A percentile compares a stretch with the other conserved stretches of the same genome.
Conservation (phyloP, 2,113 vertebrate species). For the Tupaia chinensis region DNA sequence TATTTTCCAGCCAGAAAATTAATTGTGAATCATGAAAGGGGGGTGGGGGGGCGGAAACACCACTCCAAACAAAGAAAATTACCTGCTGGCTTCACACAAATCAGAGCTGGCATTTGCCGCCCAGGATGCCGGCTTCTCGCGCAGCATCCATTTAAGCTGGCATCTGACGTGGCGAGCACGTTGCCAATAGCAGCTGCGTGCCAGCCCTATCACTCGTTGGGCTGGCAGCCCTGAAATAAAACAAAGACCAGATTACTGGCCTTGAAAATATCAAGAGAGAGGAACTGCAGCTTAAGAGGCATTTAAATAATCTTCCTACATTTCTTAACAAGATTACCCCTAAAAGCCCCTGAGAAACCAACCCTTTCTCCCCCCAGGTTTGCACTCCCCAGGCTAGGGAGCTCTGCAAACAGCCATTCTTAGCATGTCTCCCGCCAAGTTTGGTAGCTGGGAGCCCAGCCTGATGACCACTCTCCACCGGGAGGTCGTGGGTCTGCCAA, state of each 20-base stretch:
- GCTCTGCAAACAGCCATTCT: background rate
- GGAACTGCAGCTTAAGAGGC: slow-evolving; percentile 60
- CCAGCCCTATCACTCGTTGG: slow-evolving; percentile 72
- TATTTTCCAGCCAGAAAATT: slow-evolving; percentile 65
- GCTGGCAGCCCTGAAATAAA: slow-evolving; percentile 52
- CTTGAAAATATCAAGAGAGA: slow-evolving; percentile 75
- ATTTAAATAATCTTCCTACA: slow-evolving; percentile 76
- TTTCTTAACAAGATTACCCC: slow-evolving; percentile 82
- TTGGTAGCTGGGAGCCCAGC: background rate
- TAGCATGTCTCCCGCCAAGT: background rate
- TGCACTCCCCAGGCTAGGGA: background rate
- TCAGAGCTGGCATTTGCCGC: slow-evolving; percentile 52
- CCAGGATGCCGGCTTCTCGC: slow-evolving; percentile 42
- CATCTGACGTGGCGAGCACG: background rate
- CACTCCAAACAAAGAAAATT: slow-evolving; percentile 72
- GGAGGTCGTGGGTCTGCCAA: background rate
- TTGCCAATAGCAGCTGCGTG: slow-evolving; percentile 61
- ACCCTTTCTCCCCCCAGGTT: background rate
- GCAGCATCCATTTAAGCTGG: slow-evolving; percentile 69
- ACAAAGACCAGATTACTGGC: slow-evolving; percentile 81
- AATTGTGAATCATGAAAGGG: slow-evolving; percentile 69
- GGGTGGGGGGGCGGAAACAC: background rate
- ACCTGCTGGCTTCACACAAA: slow-evolving; percentile 71
- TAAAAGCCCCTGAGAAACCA: slow-evolving; percentile 43
- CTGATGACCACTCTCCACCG: background rate